Evolutionary conservation across 2,113 vertebrate genomes (phyloP).

Genomic region (Okapia johnstoni): DNA sequence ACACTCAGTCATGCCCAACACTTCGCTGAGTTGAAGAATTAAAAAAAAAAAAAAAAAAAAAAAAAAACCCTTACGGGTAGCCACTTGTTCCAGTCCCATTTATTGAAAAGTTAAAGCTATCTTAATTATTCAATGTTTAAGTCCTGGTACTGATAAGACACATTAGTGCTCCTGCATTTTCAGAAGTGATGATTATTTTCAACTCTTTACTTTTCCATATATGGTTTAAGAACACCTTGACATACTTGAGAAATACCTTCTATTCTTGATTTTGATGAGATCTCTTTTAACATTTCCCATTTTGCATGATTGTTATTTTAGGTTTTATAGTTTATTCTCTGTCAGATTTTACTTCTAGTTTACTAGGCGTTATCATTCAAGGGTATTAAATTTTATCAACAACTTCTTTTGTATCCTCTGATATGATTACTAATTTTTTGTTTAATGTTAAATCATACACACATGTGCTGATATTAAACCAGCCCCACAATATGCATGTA

Average conservation of each 20-base stretch:
- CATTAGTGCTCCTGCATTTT: not conserved
- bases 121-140: not conserved
- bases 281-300: not conserved
- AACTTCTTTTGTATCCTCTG: not conserved
- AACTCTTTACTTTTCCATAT: not conserved
- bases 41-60: not conserved
- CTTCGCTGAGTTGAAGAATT: not conserved
- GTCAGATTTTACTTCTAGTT: not conserved
- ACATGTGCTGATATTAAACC: not conserved
- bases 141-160: not conserved
- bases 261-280: not conserved
- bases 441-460: not conserved
- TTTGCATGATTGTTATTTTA: conserved; percentile 11
- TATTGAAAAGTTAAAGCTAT: not conserved
- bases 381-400: not conserved
- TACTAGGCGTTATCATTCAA: not conserved
- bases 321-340: not conserved
- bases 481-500: not conserved
- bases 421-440: not conserved
- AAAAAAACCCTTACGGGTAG: not conserved
- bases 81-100: not conserved
- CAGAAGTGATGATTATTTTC: not conserved
- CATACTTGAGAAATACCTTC: not conserved
- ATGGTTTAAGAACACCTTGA: not conserved
- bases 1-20: not conserved